Base-by-base conservation (phyloP, 2,797 vertebrate genomes). In the Halcyon chelicuti region DNA sequence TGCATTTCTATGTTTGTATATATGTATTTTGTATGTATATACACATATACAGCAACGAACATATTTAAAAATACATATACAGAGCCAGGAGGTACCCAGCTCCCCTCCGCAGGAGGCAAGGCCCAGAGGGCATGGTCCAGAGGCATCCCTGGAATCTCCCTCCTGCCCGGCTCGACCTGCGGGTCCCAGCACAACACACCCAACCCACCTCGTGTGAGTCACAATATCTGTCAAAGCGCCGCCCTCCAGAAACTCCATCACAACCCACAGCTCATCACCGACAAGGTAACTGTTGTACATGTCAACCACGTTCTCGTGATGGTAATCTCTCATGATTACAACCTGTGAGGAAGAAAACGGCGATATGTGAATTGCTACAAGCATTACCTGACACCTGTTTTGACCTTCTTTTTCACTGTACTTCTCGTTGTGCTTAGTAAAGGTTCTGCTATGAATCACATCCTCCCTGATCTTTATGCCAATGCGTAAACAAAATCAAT, bases 201-300 rank as follows among this genome's bases (percentile, higher is more conserved):
- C 70, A 61, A 87, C 97, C 88, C 98, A 99, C 99, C 99, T 98
- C 14, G 99, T 99, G 91, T 99, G 98, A 81, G 99, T 99, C 77
- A 99, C 98, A 9, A 99, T 99, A 88, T 99, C 99, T 4, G 99
- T 99, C 97, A 99, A 97, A 42, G 99, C 99, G 39, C 99, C 99
- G 7, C 99, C 99, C 98, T 99, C 99, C 93, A 99, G 97, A 85
- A 99, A 99, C 96, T 99, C 99, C 99, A 99, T 99, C 80, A 99
- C 99, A 2, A 99, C 99, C 99, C 99, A 99, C 57, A 99, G 97
- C 91, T 99, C 99, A 35, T 99, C 99, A 0, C 98, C 97, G 4
- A 99, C 99, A 78, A 99, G 98, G 90, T 99, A 99, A 94, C 99
- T 99, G 97, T 98, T 99, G 97, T 99, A 99, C 99, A 99, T 99